These are phyloP conservation scores for Hanleya hanleyi DNA, from an alignment of 2,888 invertebrate genomes.

Conservation along the genomic window DNA sequence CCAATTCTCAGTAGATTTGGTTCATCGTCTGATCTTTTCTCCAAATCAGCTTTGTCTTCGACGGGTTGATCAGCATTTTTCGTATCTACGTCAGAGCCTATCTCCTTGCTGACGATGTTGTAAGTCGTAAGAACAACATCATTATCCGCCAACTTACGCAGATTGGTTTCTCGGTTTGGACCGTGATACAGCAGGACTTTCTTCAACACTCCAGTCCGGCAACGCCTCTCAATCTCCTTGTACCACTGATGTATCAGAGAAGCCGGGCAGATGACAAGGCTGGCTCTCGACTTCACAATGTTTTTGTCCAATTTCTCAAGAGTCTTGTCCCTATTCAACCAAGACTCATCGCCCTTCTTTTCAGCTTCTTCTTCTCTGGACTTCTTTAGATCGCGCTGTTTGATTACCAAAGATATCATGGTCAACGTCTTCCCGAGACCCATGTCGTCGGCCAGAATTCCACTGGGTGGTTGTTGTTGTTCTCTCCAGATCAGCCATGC, in stretches of 20 bases:
- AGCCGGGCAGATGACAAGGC: constrained; percentile 92
- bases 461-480: constrained; percentile 86
- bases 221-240: constrained; percentile 81
- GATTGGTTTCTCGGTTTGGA: constrained; percentile 78
- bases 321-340: constrained; percentile 57
- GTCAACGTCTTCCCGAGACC: constrained; percentile 76
- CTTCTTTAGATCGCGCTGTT: constrained; percentile 59
- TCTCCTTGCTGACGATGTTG: constrained; percentile 78
- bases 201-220: constrained; percentile 76
- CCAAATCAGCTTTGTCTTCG: constrained; percentile 41
- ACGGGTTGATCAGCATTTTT: constrained; percentile 55
- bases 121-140: constrained; percentile 95
- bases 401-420: constrained; percentile 74
- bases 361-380: constrained; percentile 42
- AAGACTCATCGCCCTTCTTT: constrained; percentile 20
- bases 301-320: constrained; percentile 59
- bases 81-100: constrained; percentile 57
- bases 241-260: constrained; percentile 94
- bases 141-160: constrained; percentile 77
- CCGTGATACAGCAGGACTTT: constrained; percentile 87
- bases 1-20: constrained; percentile 79
- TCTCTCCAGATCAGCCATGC: constrained; percentile 94
- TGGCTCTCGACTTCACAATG: constrained; percentile 65
- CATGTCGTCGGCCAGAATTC: constrained; percentile 82
- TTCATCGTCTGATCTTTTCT: constrained; percentile 18